Conservation (phyloP, 2,113 vertebrate genomes). For the Mustela nigripes region DNA sequence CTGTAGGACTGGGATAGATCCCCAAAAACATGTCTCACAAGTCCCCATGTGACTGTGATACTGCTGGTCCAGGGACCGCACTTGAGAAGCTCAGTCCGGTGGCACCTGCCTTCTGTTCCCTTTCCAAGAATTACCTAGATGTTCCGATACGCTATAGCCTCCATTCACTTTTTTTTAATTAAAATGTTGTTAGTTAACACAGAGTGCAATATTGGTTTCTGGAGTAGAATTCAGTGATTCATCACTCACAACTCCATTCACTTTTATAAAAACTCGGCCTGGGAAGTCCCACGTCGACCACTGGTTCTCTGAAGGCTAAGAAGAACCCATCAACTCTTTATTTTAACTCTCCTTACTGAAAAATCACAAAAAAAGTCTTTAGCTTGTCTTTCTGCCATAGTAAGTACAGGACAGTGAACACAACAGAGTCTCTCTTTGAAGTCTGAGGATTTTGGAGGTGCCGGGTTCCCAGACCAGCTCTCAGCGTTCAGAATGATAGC, state of each 20-base stretch:
- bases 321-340: background rate
- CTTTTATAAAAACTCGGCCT: background rate
- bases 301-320: background rate
- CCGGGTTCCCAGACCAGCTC: background rate
- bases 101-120: fast-evolving
- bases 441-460: background rate
- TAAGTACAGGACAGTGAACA: background rate
- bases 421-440: background rate
- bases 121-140: background rate
- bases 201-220: background rate
- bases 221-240: background rate
- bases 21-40: background rate
- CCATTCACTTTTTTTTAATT: background rate
- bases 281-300: background rate
- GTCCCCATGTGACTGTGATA: background rate
- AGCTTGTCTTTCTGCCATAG: background rate
- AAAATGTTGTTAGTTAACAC: background rate
- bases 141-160: background rate
- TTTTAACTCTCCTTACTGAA: background rate
- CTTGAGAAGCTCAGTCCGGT: background rate
- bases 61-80: background rate
- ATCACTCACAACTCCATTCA: background rate
- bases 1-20: background rate
- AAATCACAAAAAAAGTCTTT: background rate
- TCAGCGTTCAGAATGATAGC: background rate